A percentile compares a stretch with the other conserved stretches of the same genome.
phyloP scores from a whole-genome alignment of 2,888 invertebrate species.

The Cryptophagus acutangulus region DNA sequence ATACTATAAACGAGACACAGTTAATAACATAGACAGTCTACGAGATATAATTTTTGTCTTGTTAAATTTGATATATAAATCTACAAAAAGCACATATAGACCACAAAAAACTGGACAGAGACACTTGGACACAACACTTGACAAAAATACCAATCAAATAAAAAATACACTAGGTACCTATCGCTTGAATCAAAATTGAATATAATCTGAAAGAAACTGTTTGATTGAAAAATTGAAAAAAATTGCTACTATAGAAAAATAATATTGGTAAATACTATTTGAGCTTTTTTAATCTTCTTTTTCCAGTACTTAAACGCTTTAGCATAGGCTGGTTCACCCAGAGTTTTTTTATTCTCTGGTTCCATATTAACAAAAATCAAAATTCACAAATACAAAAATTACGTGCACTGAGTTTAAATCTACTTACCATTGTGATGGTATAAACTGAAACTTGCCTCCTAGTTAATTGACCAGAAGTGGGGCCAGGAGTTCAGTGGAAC shows the following conservation, averaged over 20 bases:
- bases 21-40: too few relatives aligned
- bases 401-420: conserved; percentile 22
- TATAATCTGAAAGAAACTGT: conserved; percentile 19
- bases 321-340: conserved; percentile 37
- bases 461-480: conserved; percentile 73
- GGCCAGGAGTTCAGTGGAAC: conserved; percentile 61
- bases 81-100: conserved; percentile 2
- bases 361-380: conserved; percentile 5
- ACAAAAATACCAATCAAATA: conserved; percentile 14
- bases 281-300: conserved; percentile 42
- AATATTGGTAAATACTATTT: conserved; percentile 44
- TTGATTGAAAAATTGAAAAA: conserved; percentile 11
- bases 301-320: conserved; percentile 45
- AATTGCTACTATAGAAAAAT: conserved; percentile 18
- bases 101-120: conserved; percentile 11
- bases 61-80: too few relatives aligned
- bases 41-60: too few relatives aligned
- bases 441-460: conserved; percentile 59
- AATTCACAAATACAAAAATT: conserved; percentile 10
- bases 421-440: conserved; percentile 48
- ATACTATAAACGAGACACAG: too few relatives aligned
- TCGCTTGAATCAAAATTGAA: conserved; percentile 4
- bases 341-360: conserved; percentile 5
- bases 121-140: conserved; percentile 15
- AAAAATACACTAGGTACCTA: conserved; percentile 7